A percentile compares a stretch with the other conserved stretches of the same genome.
phyloP scores from a whole-genome alignment of 1,140 invertebrate genomes.

The Halictus rubicundus region DNA sequence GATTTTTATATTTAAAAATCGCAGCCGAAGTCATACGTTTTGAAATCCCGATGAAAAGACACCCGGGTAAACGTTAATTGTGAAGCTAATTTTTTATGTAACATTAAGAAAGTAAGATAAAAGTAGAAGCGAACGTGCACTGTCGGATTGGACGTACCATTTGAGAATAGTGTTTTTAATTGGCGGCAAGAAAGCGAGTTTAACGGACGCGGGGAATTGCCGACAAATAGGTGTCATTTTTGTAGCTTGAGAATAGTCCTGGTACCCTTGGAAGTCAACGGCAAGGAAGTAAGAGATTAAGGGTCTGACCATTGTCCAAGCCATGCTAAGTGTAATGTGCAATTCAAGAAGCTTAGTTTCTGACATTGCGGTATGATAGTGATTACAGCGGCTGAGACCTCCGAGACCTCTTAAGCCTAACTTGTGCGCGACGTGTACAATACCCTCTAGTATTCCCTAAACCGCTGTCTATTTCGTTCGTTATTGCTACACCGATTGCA shows the following conservation, averaged over 20 bases:
- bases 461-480: not conserved
- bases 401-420: not conserved
- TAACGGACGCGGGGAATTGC: not conserved
- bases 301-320: not conserved
- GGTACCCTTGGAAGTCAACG: not conserved
- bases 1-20: no score
- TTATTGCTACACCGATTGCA: not conserved
- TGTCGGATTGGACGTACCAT: no score
- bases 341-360: slow-evolving; percentile 2
- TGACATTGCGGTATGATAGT: not conserved
- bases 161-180: no score
- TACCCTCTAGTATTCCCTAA: not conserved
- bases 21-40: no score
- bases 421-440: not conserved
- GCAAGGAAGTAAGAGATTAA: not conserved
- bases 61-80: no score
- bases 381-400: not conserved
- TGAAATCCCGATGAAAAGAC: no score
- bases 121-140: no score
- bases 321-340: not conserved
- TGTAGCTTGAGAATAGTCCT: not conserved
- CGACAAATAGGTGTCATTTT: not conserved
- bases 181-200: no score
- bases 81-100: no score
- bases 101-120: no score